Evolutionary conservation across 2,113 vertebrate species (phyloP), one percentile per base, ranked within the genome.

Genomic region (Ivindomyrus marchei): DNA sequence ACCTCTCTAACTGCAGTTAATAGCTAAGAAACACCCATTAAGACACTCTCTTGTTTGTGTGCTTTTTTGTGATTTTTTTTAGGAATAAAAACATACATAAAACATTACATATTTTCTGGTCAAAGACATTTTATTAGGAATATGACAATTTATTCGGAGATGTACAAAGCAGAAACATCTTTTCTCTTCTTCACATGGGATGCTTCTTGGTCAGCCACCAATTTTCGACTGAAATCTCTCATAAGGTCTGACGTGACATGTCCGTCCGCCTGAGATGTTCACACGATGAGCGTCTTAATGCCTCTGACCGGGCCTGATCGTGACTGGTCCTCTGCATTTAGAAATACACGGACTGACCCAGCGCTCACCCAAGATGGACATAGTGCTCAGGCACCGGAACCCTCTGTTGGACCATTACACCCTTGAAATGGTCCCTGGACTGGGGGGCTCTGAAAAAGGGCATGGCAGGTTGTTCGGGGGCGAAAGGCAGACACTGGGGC

Each of bases 331-430:
- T 80, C 31, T 19, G 36, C 36, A 36, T 80, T 80, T 11, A 80
- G 31, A 19, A 80, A 39, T 80, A 80, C 74, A 80, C 4, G 1
- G 36, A 2, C 15, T 80, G 36, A 19, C 31, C 47, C 88, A 7
- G 50, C 8, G 11, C 96, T 97, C 96, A 99, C 97, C 98, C 97
- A n/a, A 96, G 94, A 21, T 97, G 96, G 91, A 96, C 93, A 92
- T 97, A 97, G 91, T 96, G 94, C 93, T 99, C 97, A 80, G 97
- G 95, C 77, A 95, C 94, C 58, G 96, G 92, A 27, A 92, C 91
- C 90, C 97, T 95, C 91, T 98, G 98, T 91, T 97, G 97, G 93
- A 98, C 96, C 97, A 97, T 95, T 92, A 98, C 94, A 89, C 96
- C 97, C 90, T 98, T 98, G 89, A 97, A 98, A 94, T 97, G 97